Evolutionary conservation across 2,888 invertebrate genomes (phyloP), one percentile per base, ranked within the genome.

Genomic region (Himalopsyche tibetana): DNA sequence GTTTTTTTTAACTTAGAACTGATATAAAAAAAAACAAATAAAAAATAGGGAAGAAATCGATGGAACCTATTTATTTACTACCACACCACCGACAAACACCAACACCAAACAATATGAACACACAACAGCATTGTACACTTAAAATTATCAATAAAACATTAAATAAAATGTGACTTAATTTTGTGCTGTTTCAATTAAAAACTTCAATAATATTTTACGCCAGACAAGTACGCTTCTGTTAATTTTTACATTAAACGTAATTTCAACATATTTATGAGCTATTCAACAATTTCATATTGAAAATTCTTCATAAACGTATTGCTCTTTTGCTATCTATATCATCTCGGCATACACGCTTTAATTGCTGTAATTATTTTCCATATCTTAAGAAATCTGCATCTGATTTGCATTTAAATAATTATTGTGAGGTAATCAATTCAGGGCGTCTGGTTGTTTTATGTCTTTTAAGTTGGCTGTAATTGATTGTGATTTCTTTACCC

Each of bases 361-460:
- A 69, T 36, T 36, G 36, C 69, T 36, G 69, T 69, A 36, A 69
- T 69, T 69, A 69, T 69, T 69, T 36, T 69, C 69, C 36, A 69
- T 69, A 69, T 69, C 69, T 69, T 69, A 6, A 28, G 12, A 69
- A 69, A 69, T 69, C 69, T 69, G 69, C 69, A 69, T 69, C 36
- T 69, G 6, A 12, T 36, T 69, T 69, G 36, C 36, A 69, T 69
- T 69, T 6, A 69, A 69, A 69, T 69, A 69, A 69, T 69, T 69
- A 28, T 69, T 69, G 69, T 36, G 69, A 11, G 69, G 17, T 4
- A 69, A 28, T 69, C 36, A 69, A 69, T 69, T 69, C 69, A 28
- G 69, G 36, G 69, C 69, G 69, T 69, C 69, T 69, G 69, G 69
- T 69, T 69, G 69, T 69, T 69, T 56, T 56, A 56, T 56, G 56